Conservation (phyloP, 2,797 vertebrate genomes). For the Spondyliosoma cantharus region DNA sequence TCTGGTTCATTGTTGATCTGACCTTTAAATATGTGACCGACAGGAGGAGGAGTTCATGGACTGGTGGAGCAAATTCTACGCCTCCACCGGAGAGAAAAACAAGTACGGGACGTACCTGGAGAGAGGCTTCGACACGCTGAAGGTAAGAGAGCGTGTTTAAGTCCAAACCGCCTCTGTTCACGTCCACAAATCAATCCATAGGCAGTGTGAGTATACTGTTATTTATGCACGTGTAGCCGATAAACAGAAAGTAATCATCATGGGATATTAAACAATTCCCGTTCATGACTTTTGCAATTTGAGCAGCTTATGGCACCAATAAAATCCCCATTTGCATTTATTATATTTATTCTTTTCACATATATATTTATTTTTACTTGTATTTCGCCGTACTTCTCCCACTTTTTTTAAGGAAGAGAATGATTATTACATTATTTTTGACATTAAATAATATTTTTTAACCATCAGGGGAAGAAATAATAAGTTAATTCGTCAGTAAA, state of each 20-base stretch:
- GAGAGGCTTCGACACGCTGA: constrained; percentile 90
- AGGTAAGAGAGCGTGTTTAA: constrained; percentile 81
- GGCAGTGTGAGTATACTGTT: too few relatives aligned
- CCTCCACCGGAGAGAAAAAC: constrained; percentile 89
- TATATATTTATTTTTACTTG: background rate
- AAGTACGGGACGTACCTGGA: constrained; percentile 94
- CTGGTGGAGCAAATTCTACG: constrained; percentile 99
- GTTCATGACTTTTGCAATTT: too few relatives aligned
- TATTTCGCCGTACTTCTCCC: background rate
- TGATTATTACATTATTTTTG: background rate
- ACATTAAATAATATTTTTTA: too few relatives aligned
- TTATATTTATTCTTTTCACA: background rate
- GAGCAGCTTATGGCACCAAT: too few relatives aligned
- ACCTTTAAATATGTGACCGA: constrained; percentile 43
- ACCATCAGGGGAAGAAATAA: background rate
- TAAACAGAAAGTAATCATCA: background rate
- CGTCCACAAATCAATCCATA: too few relatives aligned
- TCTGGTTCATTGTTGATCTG: background rate
- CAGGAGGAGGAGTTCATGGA: constrained; percentile 97
- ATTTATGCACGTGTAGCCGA: background rate
- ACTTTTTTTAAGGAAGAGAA: background rate
- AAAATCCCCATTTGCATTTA: too few relatives aligned
- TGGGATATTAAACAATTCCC: too few relatives aligned
- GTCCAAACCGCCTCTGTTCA: too few relatives aligned
- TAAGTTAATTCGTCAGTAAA: background rate